phyloP scores from a whole-genome alignment of 2,888 invertebrate species.

The Molanna angustata region DNA sequence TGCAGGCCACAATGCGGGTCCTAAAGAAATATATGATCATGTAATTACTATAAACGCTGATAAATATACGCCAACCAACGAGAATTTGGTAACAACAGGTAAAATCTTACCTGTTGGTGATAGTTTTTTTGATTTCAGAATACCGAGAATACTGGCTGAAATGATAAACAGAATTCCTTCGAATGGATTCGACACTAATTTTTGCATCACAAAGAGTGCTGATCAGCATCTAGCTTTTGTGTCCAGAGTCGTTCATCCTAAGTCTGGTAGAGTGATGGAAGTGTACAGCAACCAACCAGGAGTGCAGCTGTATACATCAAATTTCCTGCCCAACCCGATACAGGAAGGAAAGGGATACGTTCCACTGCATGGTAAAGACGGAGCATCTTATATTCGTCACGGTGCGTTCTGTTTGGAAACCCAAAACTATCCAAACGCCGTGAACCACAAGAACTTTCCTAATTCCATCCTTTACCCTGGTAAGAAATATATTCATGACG shows the following conservation, averaged over 20 bases:
- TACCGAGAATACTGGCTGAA: constrained; percentile 61
- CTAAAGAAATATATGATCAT: constrained; percentile 65
- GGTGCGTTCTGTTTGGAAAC: constrained; percentile 87
- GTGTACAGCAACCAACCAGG: constrained; percentile 86
- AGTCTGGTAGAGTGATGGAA: constrained; percentile 71
- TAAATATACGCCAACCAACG: constrained; percentile 69
- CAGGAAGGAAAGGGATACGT: neutral
- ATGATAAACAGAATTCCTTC: constrained; percentile 65
- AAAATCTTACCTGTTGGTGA: constrained; percentile 68
- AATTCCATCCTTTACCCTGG: constrained; percentile 69
- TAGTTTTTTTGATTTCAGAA: constrained; percentile 71
- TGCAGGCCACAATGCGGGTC: constrained; percentile 77
- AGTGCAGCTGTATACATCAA: constrained; percentile 86
- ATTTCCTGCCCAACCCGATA: constrained; percentile 57
- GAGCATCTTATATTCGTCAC: constrained; percentile 68
- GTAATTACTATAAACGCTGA: constrained; percentile 74
- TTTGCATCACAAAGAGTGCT: constrained; percentile 58
- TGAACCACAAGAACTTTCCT: constrained; percentile 68
- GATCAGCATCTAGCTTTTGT: constrained; percentile 50
- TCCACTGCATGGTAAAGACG: constrained; percentile 65
- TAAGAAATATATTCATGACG: constrained; percentile 66
- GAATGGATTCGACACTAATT: constrained; percentile 82
- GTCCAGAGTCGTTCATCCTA: constrained; percentile 61
- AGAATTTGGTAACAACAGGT: constrained; percentile 70
- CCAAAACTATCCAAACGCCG: constrained; percentile 89